phyloP scores from a whole-genome alignment of 2,888 invertebrate genomes.

The Stenichneumon culpator region DNA sequence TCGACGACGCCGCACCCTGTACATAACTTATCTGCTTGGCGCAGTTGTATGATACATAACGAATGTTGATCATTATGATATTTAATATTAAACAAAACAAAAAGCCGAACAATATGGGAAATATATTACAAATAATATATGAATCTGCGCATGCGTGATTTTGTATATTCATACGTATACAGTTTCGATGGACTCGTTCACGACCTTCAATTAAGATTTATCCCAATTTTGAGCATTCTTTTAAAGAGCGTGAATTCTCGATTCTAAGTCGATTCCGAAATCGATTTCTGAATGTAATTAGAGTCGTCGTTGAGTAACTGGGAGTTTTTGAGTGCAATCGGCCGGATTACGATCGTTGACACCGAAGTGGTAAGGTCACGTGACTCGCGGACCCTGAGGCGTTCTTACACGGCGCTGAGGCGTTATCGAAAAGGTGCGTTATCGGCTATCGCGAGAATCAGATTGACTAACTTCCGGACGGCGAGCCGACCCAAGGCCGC shows the following conservation, averaged over 20 bases:
- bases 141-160: conserved; percentile 48
- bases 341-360: conserved; percentile 50
- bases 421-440: conserved; percentile 13
- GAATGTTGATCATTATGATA: conserved; percentile 64
- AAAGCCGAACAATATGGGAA: conserved; percentile 52
- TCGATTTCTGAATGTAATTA: conserved; percentile 76
- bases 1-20: conserved; percentile 52
- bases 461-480: conserved; percentile 51
- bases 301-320: too few species aligned
- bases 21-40: conserved; percentile 63
- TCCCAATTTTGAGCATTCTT: too few species aligned
- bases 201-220: conserved; percentile 57
- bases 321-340: too few species aligned
- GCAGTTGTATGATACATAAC: conserved; percentile 60
- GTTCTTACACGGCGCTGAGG: background rate
- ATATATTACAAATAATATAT: conserved; percentile 62
- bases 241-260: conserved; percentile 82
- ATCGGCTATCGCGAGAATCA: conserved; percentile 24
- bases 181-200: conserved; percentile 24
- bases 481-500: conserved; percentile 38
- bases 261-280: conserved; percentile 83
- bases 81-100: conserved; percentile 33
- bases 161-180: conserved; percentile 54
- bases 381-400: conserved; percentile 50
- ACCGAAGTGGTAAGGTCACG: conserved; percentile 66